phyloP scores from a whole-genome alignment of 2,888 invertebrate genomes.

The Diploptera punctata region DNA sequence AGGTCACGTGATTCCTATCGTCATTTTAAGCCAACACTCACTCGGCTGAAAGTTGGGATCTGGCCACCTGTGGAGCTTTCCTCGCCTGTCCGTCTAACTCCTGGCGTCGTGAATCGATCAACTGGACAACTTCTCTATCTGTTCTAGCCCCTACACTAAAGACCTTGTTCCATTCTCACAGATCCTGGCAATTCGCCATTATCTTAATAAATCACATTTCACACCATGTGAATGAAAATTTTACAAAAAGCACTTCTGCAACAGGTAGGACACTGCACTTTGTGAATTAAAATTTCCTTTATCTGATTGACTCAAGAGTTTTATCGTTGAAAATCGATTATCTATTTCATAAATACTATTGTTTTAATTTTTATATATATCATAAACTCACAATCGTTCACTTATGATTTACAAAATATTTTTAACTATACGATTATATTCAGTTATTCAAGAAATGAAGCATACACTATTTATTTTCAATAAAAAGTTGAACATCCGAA shows the following conservation, averaged over 20 bases:
- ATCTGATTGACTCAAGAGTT: no score
- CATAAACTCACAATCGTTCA: no score
- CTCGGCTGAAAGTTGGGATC: background rate
- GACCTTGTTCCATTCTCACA: background rate
- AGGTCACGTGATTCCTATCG: constrained; percentile 8
- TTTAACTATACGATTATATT: no score
- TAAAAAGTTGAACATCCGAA: no score
- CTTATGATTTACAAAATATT: no score
- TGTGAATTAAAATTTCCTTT: no score
- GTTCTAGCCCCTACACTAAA: background rate
- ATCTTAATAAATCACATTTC: background rate
- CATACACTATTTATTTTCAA: no score
- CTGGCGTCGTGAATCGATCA: constrained; percentile 7
- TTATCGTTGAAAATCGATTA: no score
- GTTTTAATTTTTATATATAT: no score
- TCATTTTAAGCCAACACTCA: constrained; percentile 1
- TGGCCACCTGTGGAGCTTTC: background rate
- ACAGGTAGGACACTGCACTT: background rate
- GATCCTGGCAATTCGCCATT: background rate
- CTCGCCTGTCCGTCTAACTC: background rate
- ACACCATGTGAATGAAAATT: background rate
- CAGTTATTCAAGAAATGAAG: no score
- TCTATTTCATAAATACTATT: no score
- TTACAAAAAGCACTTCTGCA: background rate
- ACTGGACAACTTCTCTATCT: constrained; percentile 7